phyloP scores from a whole-genome alignment of 2,888 invertebrate genomes.

The Achlya flavicornis region DNA sequence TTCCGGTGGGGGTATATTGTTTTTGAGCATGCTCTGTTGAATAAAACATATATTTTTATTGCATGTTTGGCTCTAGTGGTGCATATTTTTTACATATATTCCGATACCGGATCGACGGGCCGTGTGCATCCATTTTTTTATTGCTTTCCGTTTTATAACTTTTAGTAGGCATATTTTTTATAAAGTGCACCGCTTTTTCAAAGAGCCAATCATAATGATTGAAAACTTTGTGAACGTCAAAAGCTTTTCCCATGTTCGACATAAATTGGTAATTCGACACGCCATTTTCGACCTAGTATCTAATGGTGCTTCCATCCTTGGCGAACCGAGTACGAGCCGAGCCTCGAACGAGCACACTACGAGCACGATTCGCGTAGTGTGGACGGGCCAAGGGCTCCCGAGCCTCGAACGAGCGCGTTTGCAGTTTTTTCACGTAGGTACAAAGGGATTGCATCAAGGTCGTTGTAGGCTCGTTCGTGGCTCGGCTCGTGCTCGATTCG shows the following conservation, averaged over 20 bases:
- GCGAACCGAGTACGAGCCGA: too few species aligned
- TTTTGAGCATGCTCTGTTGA: slow-evolving; percentile 64
- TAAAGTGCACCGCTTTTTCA: slow-evolving; percentile 9
- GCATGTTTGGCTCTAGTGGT: slow-evolving; percentile 67
- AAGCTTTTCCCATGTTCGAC: neutral
- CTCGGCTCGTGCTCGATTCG: too few species aligned
- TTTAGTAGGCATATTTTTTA: slow-evolving; percentile 37
- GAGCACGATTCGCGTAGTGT: too few species aligned
- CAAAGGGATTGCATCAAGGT: too few species aligned
- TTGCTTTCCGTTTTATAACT: slow-evolving; percentile 45
- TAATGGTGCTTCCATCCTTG: too few species aligned
- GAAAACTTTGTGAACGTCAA: neutral
- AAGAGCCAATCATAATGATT: slow-evolving; percentile 1
- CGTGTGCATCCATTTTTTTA: slow-evolving; percentile 70
- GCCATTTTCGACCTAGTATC: slow-evolving; percentile 5
- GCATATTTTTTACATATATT: slow-evolving; percentile 76
- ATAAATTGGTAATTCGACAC: neutral
- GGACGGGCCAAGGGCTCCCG: too few species aligned
- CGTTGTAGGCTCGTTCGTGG: too few species aligned
- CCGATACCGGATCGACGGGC: slow-evolving; percentile 46
- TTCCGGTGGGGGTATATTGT: slow-evolving; percentile 63
- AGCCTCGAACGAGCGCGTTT: too few species aligned
- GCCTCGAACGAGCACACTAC: too few species aligned
- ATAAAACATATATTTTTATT: slow-evolving; percentile 77
- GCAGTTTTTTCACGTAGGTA: too few species aligned